Conservation (phyloP, 2,888 invertebrate genomes). For the Labia minor region DNA sequence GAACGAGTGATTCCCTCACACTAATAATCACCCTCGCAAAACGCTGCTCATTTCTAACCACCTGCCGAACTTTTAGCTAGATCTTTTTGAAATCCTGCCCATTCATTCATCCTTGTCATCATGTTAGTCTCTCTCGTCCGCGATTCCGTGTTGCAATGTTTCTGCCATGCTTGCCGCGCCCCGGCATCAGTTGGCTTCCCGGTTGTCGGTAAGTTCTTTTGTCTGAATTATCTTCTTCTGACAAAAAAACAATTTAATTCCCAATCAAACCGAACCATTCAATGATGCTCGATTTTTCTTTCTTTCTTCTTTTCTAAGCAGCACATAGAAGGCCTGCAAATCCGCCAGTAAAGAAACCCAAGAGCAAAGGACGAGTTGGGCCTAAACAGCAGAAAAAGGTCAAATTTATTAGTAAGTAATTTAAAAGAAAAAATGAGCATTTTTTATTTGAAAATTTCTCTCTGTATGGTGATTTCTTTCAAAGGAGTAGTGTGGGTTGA, state of each 20-base stretch:
- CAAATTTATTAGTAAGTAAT: slow-evolving; percentile 80
- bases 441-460: too few species aligned
- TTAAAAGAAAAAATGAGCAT: slow-evolving; percentile 20
- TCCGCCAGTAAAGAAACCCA: slow-evolving; percentile 68
- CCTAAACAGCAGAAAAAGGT: slow-evolving; percentile 83
- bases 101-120: slow-evolving; percentile 30
- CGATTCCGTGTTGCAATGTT: slow-evolving; percentile 87
- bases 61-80: background rate
- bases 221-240: too few species aligned
- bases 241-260: background rate
- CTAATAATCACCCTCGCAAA: background rate
- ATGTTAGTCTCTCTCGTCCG: slow-evolving; percentile 85
- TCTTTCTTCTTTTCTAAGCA: slow-evolving; percentile 23
- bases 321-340: slow-evolving; percentile 40
- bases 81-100: too few species aligned
- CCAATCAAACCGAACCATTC: too few species aligned
- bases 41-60: background rate
- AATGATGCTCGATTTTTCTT: too few species aligned
- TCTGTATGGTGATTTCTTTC: too few species aligned
- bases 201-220: background rate
- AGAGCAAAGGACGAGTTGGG: slow-evolving; percentile 60
- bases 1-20: background rate
- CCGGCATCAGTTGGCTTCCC: slow-evolving; percentile 36
- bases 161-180: slow-evolving; percentile 85
- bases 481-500: too few species aligned